phyloP scores from a whole-genome alignment of 1,140 invertebrate species.

The Cryptotermes secundus region DNA sequence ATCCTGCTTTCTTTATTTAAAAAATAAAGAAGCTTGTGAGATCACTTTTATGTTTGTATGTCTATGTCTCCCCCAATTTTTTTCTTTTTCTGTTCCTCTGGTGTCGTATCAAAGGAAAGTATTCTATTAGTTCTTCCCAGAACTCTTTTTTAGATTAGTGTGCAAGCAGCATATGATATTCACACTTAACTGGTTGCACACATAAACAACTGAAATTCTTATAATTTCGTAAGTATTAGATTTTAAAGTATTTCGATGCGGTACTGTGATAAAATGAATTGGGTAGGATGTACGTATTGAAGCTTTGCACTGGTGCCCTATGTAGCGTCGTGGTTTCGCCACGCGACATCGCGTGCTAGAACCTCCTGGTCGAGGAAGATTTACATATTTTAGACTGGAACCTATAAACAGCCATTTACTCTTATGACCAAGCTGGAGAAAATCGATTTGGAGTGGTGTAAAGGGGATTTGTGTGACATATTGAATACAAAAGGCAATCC shows the following conservation, averaged over 20 bases:
- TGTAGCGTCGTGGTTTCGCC: not conserved
- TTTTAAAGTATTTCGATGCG: not conserved
- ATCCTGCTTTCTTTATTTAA: too few relatives aligned
- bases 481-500: not conserved
- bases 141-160: too few relatives aligned
- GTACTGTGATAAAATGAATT: not conserved
- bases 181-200: too few relatives aligned
- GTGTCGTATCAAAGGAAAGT: too few relatives aligned
- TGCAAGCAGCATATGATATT: too few relatives aligned
- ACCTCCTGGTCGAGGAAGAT: not conserved
- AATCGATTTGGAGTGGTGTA: not conserved
- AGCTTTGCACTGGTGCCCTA: not conserved
- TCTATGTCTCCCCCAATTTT: too few relatives aligned
- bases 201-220: not conserved
- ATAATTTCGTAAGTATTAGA: not conserved
- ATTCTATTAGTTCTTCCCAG: too few relatives aligned
- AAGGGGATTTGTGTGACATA: not conserved
- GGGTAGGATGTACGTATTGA: not conserved
- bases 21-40: too few relatives aligned
- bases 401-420: slow-evolving; percentile 9
- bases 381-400: slow-evolving; percentile 3
- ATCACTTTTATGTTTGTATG: too few relatives aligned
- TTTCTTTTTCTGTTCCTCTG: too few relatives aligned
- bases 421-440: not conserved
- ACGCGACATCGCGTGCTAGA: not conserved